Base-by-base conservation (phyloP, 2,113 vertebrate genomes). In the Pachypanchax playfairii region DNA sequence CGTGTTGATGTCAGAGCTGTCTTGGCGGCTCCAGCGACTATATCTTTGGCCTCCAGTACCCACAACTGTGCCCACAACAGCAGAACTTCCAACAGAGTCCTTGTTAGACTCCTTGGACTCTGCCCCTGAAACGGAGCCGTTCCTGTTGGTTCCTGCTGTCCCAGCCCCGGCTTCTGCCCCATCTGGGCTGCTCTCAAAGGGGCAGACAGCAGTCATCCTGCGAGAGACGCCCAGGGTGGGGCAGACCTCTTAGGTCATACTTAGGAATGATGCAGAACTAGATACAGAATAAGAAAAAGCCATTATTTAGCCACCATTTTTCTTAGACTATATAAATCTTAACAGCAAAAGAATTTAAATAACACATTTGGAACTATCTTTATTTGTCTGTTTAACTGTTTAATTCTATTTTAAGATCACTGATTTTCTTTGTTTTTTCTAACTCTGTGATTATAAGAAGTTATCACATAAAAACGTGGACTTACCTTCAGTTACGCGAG, bases 121-220 rank as follows among this genome's bases (percentile, higher is more conserved):
- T 0, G 29, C 48, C 10, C 57, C 73, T n/a, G 86, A 80, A 42
- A 71, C 73, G 0, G 84, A 85, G 71, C 64, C 43, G 48, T 48
- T 71, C 46, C 63, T 60, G 8, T 62, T 25, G 3, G 79, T 63
- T 53, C 52, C 67, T 62, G 70, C 56, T 57, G 83, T 49, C 42
- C 63, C 41, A 4, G 50, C 65, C 69, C 75, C 80, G 15, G 83
- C 66, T 29, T 78, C 74, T 43, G 70, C 66, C 50, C 74, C 78
- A 2, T 85, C 85, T 0, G 85, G 88, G 68, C 65, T 89, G 66
- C 79, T 81, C 86, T 94, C 94, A 61, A 91, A 86, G 39, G 84
- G 84, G 59, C 82, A 92, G 73, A 95, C 93, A 4, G 95, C 93
- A 22, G 95, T 96, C 96, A 99, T 98, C 82, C 89, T 94, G 91